Evolutionary conservation across 2,113 vertebrate species (phyloP), one percentile per base, ranked within the genome.

Genomic region (Shinisaurus crocodilurus): DNA sequence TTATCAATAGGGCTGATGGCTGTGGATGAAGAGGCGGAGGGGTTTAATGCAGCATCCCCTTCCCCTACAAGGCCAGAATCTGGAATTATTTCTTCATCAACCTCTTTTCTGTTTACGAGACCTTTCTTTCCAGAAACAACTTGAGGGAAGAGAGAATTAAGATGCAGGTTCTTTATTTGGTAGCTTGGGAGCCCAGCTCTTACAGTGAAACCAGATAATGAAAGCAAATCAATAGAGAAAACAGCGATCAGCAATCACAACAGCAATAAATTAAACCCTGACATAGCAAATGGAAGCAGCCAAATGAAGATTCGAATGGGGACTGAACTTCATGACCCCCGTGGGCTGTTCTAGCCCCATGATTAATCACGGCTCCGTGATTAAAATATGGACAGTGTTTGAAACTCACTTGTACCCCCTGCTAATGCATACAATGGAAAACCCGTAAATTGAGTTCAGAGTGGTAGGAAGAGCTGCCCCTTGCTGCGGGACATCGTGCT

Each of bases 371-470:
- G 23, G 76, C 81, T 48, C 70, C 18, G 63, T n/a, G 81, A 63
- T 89, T 67, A 85, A 85, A 80, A 79, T 20, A 65, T 20, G 32
- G 57, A 32, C 34, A 16, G 3, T 29, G 57, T n/a, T 50, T n/a
- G 70, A n/a, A 50, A 63, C 32, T 65, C 72, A 50, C 89, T 77
- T 85, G 82, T 48, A 57, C 20, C 18, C 20, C 27, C 40, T 43
- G 45, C 82, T 25, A 65, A 37, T 20, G 57, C 67, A 77, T 67
- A 79, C 80, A 83, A 89, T 74, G 37, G 37, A 34, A 63, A 89
- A 82, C 79, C 40, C 32, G 82, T 37, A 85, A 75, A 89, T 77
- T 77, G 82, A 89, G 88, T 67, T 29, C 72, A 48, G 70, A 85
- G 54, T 18, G 1, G 13, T 50, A 48, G 74, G 40, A 50, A 48